Evolutionary conservation across 30 jellyfish, hydroid and myxozoan genomes (phyloP), one percentile per base, ranked within the genome.

Genomic region (Aurelia aurita complex sp. Pacific): DNA sequence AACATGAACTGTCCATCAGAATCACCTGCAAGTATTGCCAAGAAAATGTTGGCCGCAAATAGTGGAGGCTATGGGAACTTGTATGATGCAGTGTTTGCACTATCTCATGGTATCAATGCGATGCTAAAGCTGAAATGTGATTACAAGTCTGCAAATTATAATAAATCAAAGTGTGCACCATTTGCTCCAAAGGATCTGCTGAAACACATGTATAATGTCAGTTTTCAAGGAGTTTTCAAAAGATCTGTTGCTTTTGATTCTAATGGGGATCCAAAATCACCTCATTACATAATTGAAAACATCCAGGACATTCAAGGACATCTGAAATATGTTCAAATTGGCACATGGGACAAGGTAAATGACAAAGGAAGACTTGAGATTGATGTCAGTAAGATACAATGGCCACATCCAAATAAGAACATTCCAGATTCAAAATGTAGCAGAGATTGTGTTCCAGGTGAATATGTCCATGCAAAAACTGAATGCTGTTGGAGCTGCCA

Each of bases 401-500:
- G 97, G 97, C 97, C 98, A 33, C 70, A 66, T 74, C 54, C 62
- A 10, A 50, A 46, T 18, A 51, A 77, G 13, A 67, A 19, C 2
- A 14, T 62, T 3, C 98, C 97, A 8, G 79, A 51, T 3, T 92
- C 98, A 46, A 76, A 73, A 67, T 92, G 98, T 79, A 92, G 97
- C 64, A 64, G 40, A 17, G 90, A 82, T 34, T 92, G 98, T 57
- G n/a, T 17, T 46, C 97, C 98, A 19, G 98, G 98, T n/a, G 83
- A 92, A 50, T 79, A 81, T 60, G 93, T 92, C 15, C 74, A 67
- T 67, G 98, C 90, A 5, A 70, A 71, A 64, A 88, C 91, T 68
- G 90, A 81, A 46, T 92, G 98, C 54, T 92, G 98, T 65, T 92
- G 97, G 96, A 80, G 84, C 43, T 92, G 98, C 71, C 89, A 86